These are phyloP conservation scores for Ornithoptera alexandrae DNA, from an alignment of 2,888 invertebrate species.

Conservation along the genomic window DNA sequence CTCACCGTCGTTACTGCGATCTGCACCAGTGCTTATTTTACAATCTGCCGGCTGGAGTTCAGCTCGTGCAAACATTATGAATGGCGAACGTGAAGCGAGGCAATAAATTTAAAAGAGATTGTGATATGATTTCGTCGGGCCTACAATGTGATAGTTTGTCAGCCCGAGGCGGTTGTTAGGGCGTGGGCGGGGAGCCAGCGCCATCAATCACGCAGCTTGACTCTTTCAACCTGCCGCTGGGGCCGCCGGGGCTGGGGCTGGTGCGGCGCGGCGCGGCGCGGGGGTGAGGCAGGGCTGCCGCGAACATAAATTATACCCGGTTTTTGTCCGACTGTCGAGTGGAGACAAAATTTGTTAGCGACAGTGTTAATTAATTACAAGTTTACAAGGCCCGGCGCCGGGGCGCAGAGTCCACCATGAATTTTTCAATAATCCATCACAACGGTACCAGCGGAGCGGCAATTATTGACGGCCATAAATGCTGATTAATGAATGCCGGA, in stretches of 20 bases:
- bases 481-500: constrained; percentile 8
- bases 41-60: neutral
- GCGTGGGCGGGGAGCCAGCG: constrained; percentile 62
- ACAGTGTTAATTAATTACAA: constrained; percentile 70
- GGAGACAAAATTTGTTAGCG: constrained; percentile 71
- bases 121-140: constrained; percentile 64
- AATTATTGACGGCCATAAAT: constrained; percentile 22
- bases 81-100: constrained; percentile 44
- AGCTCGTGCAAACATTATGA: constrained; percentile 31
- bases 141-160: constrained; percentile 69
- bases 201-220: constrained; percentile 76
- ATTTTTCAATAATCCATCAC: constrained; percentile 32
- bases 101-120: constrained; percentile 59
- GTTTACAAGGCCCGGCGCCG: constrained; percentile 46
- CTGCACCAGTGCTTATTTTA: neutral
- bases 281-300: constrained; percentile 50
- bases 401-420: constrained; percentile 27
- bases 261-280: neutral
- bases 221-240: constrained; percentile 72
- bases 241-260: too few species aligned
- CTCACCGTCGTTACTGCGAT: too few species aligned
- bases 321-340: constrained; percentile 67
- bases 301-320: constrained; percentile 66
- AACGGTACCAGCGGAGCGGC: constrained; percentile 33
- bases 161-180: constrained; percentile 68